Percentiles rank a stretch among this genome's conserved stretches.
Conservation (phyloP, 2,113 vertebrate genomes). For the Boleophthalmus pectinirostris region DNA sequence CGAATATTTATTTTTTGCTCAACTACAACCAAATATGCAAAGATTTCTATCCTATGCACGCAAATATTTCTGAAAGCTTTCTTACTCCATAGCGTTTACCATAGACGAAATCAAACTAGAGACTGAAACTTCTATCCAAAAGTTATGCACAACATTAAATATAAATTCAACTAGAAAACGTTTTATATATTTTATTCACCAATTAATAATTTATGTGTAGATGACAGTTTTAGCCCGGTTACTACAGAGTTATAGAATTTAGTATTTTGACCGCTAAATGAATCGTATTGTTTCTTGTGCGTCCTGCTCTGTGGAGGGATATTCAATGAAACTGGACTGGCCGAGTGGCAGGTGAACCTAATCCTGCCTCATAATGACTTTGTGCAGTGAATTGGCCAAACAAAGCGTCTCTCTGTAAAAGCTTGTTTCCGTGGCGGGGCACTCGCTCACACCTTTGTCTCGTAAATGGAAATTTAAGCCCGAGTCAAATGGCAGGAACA, state of each 20-base stretch:
- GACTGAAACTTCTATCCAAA: neutral
- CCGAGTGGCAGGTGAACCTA: neutral
- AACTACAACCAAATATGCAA: too few species aligned
- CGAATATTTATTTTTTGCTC: too few species aligned
- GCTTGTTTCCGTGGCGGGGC: too few species aligned
- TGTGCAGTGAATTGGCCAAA: conserved; percentile 5
- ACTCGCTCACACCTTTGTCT: neutral
- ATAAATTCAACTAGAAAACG: too few species aligned
- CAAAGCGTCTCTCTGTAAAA: conserved; percentile 2
- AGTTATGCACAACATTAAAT: neutral
- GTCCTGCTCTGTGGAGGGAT: neutral
- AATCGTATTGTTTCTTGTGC: neutral
- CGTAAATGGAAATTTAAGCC: conserved; percentile 1
- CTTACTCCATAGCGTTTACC: too few species aligned
- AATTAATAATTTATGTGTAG: too few species aligned
- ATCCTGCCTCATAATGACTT: conserved; percentile 7
- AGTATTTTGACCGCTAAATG: neutral
- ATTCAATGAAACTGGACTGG: neutral
- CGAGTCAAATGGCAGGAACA: neutral
- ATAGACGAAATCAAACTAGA: too few species aligned
- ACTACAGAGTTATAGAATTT: too few species aligned
- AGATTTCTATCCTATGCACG: too few species aligned
- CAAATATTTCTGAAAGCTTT: too few species aligned
- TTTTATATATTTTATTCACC: too few species aligned
- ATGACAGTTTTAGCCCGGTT: too few species aligned